Conservation (phyloP, 2,888 invertebrate genomes). For the Agrotis exclamationis region DNA sequence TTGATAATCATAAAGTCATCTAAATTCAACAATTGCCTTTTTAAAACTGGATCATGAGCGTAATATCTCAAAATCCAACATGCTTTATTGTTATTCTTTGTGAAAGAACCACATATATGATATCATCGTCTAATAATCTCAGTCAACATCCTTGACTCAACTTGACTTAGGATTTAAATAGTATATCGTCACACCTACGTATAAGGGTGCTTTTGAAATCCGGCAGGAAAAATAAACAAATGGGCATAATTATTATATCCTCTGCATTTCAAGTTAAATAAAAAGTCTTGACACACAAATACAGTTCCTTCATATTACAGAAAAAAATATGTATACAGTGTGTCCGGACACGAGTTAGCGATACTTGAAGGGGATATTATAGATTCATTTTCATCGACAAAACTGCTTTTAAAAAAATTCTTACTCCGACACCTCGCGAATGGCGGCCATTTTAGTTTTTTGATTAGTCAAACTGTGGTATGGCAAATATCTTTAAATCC, state of each 20-base stretch:
- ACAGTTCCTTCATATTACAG: too few species aligned
- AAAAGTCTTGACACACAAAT: slow-evolving; percentile 9
- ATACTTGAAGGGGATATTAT: too few species aligned
- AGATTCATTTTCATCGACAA: too few species aligned
- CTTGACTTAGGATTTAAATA: slow-evolving; percentile 40
- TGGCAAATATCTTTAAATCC: too few species aligned
- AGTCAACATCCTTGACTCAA: slow-evolving; percentile 34
- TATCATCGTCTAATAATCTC: slow-evolving; percentile 65
- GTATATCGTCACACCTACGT: not conserved
- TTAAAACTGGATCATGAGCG: slow-evolving; percentile 2
- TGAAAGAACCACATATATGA: slow-evolving; percentile 46
- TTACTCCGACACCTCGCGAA: too few species aligned
- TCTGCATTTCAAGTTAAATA: not conserved
- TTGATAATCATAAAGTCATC: not conserved
- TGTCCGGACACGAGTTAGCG: too few species aligned
- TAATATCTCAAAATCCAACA: slow-evolving; percentile 19
- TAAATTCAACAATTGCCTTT: slow-evolving; percentile 1
- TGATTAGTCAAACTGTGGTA: too few species aligned
- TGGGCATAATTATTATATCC: not conserved
- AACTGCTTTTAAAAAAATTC: too few species aligned
- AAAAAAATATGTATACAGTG: too few species aligned
- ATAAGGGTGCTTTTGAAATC: slow-evolving; percentile 17
- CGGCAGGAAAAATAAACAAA: slow-evolving; percentile 5
- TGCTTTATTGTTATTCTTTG: not conserved
- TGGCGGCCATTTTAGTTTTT: too few species aligned